Evolutionary conservation across 2,113 vertebrate species (phyloP).

Genomic region (Arvicanthis niloticus): DNA sequence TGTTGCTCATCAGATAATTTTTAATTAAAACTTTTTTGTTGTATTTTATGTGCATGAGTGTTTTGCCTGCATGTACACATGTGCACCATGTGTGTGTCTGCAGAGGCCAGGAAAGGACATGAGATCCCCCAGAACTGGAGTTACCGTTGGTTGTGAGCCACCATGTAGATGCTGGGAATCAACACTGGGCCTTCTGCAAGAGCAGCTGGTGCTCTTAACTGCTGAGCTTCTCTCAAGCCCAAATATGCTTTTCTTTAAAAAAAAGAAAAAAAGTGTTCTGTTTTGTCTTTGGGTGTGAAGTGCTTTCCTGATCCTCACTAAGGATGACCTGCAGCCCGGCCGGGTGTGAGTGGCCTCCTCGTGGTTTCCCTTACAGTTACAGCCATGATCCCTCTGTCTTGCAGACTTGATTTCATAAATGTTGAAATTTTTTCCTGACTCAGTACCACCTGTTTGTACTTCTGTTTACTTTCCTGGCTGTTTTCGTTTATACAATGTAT

Average conservation of each 20-base stretch:
- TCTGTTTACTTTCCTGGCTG: constrained; percentile 20
- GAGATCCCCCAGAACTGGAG: neutral
- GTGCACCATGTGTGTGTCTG: neutral
- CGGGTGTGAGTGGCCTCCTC: neutral
- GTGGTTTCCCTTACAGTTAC: neutral
- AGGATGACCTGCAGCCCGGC: neutral
- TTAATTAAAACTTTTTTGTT: neutral
- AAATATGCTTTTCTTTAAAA: neutral
- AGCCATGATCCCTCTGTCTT: neutral
- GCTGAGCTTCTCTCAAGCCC: neutral
- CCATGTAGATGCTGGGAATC: neutral
- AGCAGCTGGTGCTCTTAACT: neutral
- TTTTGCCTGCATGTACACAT: neutral
- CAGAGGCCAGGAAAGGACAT: neutral
- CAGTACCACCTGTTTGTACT: neutral
- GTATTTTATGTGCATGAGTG: neutral
- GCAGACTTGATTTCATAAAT: neutral
- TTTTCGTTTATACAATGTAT: neutral
- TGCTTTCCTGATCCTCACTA: rapidly evolving
- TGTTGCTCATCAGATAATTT: neutral
- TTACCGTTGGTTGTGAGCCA: neutral
- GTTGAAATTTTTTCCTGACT: constrained; percentile 3
- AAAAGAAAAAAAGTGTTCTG: neutral
- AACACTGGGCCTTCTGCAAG: neutral
- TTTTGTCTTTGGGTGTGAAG: neutral